Conservation (phyloP, 2,797 vertebrate species). For the Labeo calbasu region DNA sequence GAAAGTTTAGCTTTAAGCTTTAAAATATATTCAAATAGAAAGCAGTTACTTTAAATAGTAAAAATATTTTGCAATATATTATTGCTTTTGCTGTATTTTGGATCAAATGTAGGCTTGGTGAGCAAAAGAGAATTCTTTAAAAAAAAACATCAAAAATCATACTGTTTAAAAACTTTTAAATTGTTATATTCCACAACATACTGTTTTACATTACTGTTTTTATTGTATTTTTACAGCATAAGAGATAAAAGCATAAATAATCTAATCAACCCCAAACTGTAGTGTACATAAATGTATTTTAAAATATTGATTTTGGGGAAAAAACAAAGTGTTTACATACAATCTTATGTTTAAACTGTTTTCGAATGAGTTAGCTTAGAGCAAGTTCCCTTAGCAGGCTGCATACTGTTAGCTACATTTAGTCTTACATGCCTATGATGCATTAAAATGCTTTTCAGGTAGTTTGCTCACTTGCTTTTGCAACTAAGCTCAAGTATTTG, state of each 20-base stretch:
- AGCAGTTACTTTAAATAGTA: no score
- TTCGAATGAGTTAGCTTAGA: not conserved
- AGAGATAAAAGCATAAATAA: no score
- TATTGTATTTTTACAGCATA: no score
- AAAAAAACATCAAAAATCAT: not conserved
- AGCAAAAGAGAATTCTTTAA: not conserved
- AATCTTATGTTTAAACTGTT: no score
- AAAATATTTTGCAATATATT: not conserved
- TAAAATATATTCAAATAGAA: no score
- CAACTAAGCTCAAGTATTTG: not conserved
- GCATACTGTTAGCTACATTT: not conserved
- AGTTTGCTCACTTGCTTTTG: not conserved
- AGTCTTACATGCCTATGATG: not conserved
- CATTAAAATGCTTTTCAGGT: not conserved
- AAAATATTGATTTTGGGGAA: not conserved
- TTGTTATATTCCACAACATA: no score
- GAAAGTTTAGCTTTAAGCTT: no score
- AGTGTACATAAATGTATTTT: not conserved
- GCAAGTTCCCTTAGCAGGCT: not conserved
- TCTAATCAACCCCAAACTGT: not conserved
- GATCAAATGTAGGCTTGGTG: not conserved
- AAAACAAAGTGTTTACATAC: no score
- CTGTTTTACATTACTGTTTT: no score
- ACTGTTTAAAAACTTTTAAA: no score
- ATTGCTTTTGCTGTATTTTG: not conserved